phyloP scores from a whole-genome alignment of 1,140 invertebrate species.

The Orchestia grillus region DNA sequence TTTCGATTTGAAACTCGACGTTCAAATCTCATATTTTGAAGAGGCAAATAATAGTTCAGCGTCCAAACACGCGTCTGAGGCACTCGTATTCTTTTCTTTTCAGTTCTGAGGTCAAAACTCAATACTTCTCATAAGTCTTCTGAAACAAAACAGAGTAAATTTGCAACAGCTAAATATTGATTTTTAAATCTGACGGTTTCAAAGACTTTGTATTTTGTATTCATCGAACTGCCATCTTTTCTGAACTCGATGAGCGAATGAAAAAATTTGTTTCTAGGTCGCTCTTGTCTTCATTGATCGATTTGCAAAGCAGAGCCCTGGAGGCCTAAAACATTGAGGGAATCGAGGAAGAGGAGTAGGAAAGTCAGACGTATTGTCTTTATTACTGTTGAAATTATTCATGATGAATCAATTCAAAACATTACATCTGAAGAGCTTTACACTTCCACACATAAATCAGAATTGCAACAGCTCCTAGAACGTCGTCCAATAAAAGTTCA shows the following conservation, averaged over 20 bases:
- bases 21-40: no score
- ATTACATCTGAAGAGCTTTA: not conserved
- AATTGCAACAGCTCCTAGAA: not conserved
- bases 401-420: not conserved
- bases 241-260: not conserved
- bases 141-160: no score
- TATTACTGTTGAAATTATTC: not conserved
- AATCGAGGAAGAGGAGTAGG: not conserved
- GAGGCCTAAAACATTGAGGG: not conserved
- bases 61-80: no score
- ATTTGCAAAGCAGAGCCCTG: not conserved
- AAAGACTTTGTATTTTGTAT: not conserved
- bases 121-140: no score
- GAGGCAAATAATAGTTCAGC: no score
- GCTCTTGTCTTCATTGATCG: not conserved
- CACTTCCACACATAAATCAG: not conserved
- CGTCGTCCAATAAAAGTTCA: not conserved
- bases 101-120: no score
- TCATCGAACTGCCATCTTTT: not conserved
- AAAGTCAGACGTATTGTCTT: not conserved
- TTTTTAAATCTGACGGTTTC: not conserved
- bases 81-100: no score
- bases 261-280: not conserved
- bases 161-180: not conserved
- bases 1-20: no score